phyloP scores from a whole-genome alignment of 2,888 invertebrate genomes.

The Rotaria magnacalcarata region DNA sequence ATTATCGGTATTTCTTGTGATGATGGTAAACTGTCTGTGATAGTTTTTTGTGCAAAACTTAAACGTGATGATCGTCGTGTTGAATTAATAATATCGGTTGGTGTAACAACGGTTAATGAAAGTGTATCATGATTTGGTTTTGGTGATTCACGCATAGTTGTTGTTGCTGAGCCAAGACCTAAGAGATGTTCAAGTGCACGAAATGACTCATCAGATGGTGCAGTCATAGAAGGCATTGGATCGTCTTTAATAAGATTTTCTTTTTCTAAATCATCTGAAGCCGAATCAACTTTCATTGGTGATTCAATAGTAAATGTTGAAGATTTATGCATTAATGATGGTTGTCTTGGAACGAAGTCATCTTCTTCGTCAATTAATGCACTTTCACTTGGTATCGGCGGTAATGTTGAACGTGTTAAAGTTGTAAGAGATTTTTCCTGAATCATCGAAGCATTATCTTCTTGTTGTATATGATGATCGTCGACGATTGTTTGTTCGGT shows the following conservation, averaged over 20 bases:
- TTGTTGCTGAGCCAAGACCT: not conserved
- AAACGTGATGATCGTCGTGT: not conserved
- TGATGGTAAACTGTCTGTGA: not conserved
- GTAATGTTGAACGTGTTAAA: not conserved
- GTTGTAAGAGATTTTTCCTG: not conserved
- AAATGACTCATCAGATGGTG: not conserved
- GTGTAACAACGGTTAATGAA: not conserved
- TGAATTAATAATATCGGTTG: not conserved
- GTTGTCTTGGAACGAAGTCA: not conserved
- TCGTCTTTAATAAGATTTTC: not conserved
- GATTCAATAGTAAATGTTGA: not conserved
- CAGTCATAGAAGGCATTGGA: not conserved
- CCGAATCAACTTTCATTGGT: not conserved
- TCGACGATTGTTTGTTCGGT: not conserved
- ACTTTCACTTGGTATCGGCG: not conserved
- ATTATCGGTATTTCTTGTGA: not conserved
- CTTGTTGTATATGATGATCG: not conserved
- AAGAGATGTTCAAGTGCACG: not conserved
- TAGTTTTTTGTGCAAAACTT: not conserved
- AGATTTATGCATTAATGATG: conserved; percentile 11
- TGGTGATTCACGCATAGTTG: not conserved
- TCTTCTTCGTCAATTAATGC: not conserved
- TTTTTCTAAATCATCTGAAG: not conserved
- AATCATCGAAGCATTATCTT: not conserved
- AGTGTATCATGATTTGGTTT: conserved; percentile 22